These are phyloP conservation scores for Drosophila parabipectinata DNA, from an alignment of 1,140 invertebrate genomes.

Conservation along the genomic window DNA sequence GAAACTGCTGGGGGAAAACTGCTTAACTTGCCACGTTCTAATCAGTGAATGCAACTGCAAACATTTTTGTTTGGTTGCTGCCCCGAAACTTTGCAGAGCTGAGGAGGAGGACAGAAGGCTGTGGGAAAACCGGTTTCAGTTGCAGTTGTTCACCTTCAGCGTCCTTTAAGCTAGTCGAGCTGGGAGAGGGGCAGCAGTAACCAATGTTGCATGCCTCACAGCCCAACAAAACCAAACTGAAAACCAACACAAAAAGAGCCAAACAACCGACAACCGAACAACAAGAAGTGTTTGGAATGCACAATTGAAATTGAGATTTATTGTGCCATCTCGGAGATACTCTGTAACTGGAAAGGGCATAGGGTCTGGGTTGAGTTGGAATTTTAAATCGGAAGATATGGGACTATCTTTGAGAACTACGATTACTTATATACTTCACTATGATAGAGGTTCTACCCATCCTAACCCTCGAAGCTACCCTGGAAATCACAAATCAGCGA, in stretches of 20 bases:
- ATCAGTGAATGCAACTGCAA: conserved; percentile 72
- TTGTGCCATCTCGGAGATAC: conserved; percentile 18
- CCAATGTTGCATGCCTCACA: conserved; percentile 62
- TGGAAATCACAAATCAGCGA: conserved; percentile 54
- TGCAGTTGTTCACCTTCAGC: conserved; percentile 79
- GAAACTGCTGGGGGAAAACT: conserved; percentile 6
- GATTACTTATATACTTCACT: no score
- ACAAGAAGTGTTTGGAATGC: conserved; percentile 48
- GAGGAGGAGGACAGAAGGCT: neutral
- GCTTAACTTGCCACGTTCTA: conserved; percentile 73
- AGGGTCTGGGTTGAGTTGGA: neutral
- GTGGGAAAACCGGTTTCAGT: conserved; percentile 50
- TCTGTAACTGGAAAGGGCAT: conserved; percentile 5
- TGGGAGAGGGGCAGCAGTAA: neutral
- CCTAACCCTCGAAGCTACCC: conserved; percentile 22
- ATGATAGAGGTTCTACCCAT: neutral
- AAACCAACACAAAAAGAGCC: conserved; percentile 42
- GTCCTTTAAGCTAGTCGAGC: conserved; percentile 68
- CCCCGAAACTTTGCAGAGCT: conserved; percentile 26
- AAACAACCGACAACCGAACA: conserved; percentile 48
- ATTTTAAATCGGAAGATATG: no score
- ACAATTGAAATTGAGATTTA: conserved; percentile 48
- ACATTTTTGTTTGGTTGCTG: conserved; percentile 54
- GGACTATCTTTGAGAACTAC: no score
- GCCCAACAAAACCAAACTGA: conserved; percentile 16